phyloP scores from a whole-genome alignment of 2,113 vertebrate genomes.

The Riparia riparia region DNA sequence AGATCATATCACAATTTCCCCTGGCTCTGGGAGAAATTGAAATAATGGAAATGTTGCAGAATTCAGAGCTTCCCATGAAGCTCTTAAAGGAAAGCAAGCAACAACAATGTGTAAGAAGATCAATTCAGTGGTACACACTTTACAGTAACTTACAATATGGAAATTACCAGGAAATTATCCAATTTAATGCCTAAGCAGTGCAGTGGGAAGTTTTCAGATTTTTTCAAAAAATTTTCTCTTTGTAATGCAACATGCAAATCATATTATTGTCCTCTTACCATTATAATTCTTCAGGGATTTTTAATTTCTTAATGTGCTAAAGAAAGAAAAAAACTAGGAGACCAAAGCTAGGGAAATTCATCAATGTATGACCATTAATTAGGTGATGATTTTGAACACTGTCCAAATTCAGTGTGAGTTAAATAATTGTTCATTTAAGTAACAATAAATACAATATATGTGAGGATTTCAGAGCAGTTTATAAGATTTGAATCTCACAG shows the following conservation, averaged over 20 bases:
- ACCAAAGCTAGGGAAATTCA: background rate
- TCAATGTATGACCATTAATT: background rate
- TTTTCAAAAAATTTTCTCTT: background rate
- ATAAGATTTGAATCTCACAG: background rate
- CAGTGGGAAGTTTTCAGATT: background rate
- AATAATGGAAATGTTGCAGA: background rate
- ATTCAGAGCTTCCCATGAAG: background rate
- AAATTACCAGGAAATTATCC: background rate
- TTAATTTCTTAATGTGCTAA: background rate
- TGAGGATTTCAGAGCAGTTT: background rate
- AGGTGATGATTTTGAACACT: background rate
- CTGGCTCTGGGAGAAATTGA: background rate
- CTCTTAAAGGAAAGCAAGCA: background rate
- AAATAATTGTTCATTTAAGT: background rate
- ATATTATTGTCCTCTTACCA: background rate
- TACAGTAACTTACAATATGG: background rate
- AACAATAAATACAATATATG: background rate
- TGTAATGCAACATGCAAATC: background rate
- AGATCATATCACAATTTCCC: background rate
- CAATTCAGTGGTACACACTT: rapidly evolving
- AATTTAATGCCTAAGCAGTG: background rate
- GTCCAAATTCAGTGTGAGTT: background rate
- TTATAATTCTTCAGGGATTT: background rate
- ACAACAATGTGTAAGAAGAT: background rate
- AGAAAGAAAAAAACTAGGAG: background rate